Base-by-base conservation (phyloP, 2,888 invertebrate species). In the Limenitis camilla region DNA sequence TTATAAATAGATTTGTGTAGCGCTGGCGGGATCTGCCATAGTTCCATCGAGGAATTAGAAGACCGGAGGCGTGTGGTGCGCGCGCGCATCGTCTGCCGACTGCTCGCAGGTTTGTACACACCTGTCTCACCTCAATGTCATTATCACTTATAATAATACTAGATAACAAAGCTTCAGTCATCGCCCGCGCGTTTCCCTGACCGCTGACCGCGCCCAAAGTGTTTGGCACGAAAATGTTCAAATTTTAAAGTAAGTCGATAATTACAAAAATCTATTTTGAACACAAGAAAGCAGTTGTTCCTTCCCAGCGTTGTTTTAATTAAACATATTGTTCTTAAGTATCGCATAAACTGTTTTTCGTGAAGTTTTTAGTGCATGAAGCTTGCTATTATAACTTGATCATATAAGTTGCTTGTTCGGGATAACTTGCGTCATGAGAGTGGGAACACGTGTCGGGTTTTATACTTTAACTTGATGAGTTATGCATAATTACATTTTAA, bases 121-220 rank as follows among this genome's bases (percentile, higher is more conserved):
- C 86, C 84, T 86, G 85, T 66, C 72, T 66, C 74, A 80, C 77
- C 75, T 78, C 69, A 83, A 80, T 86, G 83, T 83, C 85, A 85
- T 84, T 84, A 84, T 80, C 84, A 81, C 79, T 76, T 73, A 80
- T 79, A 72, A 81, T 78, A 74, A 74, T 68, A 74, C 62, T 54
- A 71, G 71, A 74, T 76, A 78, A 79, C 78, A 75, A 73, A 72
- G 67, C 70, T 72, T 69, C 77, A 73, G 72, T 74, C 78, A 74
- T 68, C 68, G 64, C 60, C 55, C 65, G 66, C 59, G 49, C 50
- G 46, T 52, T 49, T 58, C 55, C 55, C 49, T 55, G 33, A 51
- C 28, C 49, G 49, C 46, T 55, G 33, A 51, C 33, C 49, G 49
- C 49, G 49, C 42, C 30, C 36, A 38, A 38, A 11, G 48, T 19